Percentiles rank a stretch among this genome's conserved stretches.
Conservation (phyloP, 2,113 vertebrate genomes). For the Trochalopteron elliotii region DNA sequence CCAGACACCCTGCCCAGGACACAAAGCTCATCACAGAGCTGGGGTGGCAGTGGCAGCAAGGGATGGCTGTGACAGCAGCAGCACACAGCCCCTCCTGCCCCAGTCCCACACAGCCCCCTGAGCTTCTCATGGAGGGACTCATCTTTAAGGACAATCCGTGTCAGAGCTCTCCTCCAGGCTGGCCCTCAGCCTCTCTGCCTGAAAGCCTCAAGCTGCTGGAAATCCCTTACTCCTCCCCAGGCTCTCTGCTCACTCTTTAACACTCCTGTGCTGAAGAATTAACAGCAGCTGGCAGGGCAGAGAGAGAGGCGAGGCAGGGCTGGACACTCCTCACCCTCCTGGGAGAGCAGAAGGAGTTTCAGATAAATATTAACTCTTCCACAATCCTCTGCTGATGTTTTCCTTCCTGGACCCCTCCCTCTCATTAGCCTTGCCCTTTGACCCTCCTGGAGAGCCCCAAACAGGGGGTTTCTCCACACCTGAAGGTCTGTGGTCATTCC, state of each 20-base stretch:
- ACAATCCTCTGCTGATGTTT: not conserved
- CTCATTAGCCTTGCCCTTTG: not conserved
- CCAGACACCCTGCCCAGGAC: not conserved
- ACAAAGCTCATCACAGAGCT: not conserved
- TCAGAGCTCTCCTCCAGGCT: not conserved
- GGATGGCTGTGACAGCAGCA: not conserved
- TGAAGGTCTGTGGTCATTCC: not conserved
- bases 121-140: accelerated
- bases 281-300: not conserved
- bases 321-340: not conserved
- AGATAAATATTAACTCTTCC: not conserved
- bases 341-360: not conserved
- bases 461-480: not conserved
- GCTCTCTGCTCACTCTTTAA: not conserved
- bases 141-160: not conserved
- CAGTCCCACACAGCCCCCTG: not conserved
- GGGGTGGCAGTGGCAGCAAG: not conserved
- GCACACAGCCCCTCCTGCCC: not conserved
- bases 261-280: not conserved
- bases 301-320: not conserved
- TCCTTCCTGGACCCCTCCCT: not conserved
- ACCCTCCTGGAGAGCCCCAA: not conserved
- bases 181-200: not conserved
- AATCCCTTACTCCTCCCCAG: not conserved
- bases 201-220: not conserved